Conservation (phyloP, 2,113 vertebrate species). For the Rattus rattus region DNA sequence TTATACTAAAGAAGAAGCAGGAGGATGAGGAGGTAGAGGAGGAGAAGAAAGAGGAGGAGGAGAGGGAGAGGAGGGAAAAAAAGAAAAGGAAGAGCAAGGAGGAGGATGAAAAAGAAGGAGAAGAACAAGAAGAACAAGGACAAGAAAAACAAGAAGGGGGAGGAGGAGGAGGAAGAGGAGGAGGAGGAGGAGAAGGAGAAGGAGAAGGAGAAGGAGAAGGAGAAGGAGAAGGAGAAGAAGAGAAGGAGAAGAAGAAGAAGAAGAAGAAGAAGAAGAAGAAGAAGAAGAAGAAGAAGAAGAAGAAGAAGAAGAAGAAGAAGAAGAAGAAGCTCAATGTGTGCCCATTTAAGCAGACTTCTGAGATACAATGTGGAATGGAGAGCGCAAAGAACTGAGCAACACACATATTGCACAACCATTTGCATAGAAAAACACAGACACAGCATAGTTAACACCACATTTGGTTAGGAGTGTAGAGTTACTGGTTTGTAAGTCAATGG, state of each 20-base stretch:
- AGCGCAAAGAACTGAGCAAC: not conserved
- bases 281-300: no score
- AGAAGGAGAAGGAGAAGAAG: no score
- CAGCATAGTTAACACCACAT: not conserved
- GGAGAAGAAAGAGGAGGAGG: not conserved
- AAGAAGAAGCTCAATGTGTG: not conserved
- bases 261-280: no score
- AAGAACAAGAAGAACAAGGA: not conserved
- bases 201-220: no score
- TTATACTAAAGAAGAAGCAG: not conserved
- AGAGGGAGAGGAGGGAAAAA: not conserved
- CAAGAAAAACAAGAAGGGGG: no score
- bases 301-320: no score
- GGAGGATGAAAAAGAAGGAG: not conserved
- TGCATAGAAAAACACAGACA: conserved; percentile 1
- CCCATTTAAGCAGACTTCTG: not conserved
- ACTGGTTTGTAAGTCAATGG: not conserved
- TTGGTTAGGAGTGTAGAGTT: not conserved
- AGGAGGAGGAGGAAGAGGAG: not conserved
- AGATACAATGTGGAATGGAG: not conserved
- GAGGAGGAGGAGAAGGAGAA: no score
- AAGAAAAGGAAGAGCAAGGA: not conserved
- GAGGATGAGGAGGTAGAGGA: not conserved
- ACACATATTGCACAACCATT: not conserved
- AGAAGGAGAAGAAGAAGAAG: no score